These are phyloP conservation scores for Cactoblastis cactorum DNA, from an alignment of 2,888 invertebrate genomes.

Conservation along the genomic window DNA sequence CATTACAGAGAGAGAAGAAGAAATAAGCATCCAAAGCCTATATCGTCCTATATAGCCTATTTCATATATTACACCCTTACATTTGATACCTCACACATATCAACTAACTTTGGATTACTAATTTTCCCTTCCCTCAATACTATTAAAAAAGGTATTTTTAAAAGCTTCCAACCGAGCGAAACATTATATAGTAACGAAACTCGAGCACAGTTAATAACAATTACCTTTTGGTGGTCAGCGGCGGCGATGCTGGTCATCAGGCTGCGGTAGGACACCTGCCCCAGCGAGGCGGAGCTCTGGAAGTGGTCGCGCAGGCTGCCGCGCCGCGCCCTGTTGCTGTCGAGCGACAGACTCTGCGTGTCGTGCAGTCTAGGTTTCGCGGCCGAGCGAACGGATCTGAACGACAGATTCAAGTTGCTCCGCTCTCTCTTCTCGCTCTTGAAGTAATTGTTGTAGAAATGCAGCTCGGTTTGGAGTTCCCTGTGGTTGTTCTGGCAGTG, in stretches of 20 bases:
- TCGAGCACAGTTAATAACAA: not conserved
- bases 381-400: conserved; percentile 49
- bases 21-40: too few species aligned
- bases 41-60: too few species aligned
- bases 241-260: conserved; percentile 47
- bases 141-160: too few species aligned
- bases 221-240: conserved; percentile 51
- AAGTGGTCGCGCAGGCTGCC: conserved; percentile 49
- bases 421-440: conserved; percentile 47
- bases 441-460: conserved; percentile 65
- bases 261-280: conserved; percentile 55
- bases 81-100: too few species aligned
- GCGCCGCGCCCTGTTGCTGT: conserved; percentile 40
- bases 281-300: conserved; percentile 53
- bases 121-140: too few species aligned
- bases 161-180: too few species aligned
- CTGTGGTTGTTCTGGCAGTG: conserved; percentile 29
- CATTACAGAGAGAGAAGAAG: too few species aligned
- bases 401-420: conserved; percentile 48
- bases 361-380: conserved; percentile 40
- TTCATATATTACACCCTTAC: too few species aligned
- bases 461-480: conserved; percentile 42
- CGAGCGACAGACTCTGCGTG: conserved; percentile 45
- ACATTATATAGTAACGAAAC: too few species aligned
- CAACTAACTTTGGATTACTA: too few species aligned